A percentile compares a stretch with the other conserved stretches of the same genome.
Conservation (phyloP, 2,113 vertebrate genomes). For the Oxyura jamaicensis region DNA sequence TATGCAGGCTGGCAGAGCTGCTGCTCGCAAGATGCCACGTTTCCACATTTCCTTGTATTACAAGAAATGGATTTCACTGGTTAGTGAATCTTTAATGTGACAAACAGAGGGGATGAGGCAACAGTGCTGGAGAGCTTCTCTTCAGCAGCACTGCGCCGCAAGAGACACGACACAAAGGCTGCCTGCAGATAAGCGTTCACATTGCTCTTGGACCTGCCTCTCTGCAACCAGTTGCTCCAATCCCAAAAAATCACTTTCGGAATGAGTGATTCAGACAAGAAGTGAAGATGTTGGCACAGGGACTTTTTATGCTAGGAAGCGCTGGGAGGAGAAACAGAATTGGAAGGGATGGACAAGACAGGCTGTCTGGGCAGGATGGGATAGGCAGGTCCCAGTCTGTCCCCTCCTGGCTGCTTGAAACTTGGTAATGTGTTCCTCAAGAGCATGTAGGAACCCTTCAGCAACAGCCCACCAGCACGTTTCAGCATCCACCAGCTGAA, state of each 20-base stretch:
- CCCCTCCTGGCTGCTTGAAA: background rate
- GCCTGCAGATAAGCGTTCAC: background rate
- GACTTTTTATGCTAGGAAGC: background rate
- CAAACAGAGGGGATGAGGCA: background rate
- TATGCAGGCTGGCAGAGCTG: background rate
- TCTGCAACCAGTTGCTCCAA: background rate
- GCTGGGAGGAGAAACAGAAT: background rate
- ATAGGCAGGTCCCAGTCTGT: background rate
- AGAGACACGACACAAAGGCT: background rate
- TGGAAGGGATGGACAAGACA: background rate
- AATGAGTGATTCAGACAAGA: background rate
- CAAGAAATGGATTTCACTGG: background rate
- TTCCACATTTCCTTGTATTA: conserved; percentile 27
- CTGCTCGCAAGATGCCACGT: background rate
- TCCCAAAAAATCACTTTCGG: background rate
- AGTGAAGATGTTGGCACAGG: background rate
- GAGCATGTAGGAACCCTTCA: background rate
- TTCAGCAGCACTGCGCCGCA: background rate
- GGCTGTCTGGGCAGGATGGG: background rate
- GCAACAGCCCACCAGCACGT: background rate
- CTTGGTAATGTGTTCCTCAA: background rate
- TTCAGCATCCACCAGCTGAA: background rate
- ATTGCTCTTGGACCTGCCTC: background rate
- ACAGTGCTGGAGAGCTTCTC: background rate
- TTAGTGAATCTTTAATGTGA: conserved; percentile 40